Base-by-base conservation (phyloP, 1,140 invertebrate species). In the Diprion similis region DNA sequence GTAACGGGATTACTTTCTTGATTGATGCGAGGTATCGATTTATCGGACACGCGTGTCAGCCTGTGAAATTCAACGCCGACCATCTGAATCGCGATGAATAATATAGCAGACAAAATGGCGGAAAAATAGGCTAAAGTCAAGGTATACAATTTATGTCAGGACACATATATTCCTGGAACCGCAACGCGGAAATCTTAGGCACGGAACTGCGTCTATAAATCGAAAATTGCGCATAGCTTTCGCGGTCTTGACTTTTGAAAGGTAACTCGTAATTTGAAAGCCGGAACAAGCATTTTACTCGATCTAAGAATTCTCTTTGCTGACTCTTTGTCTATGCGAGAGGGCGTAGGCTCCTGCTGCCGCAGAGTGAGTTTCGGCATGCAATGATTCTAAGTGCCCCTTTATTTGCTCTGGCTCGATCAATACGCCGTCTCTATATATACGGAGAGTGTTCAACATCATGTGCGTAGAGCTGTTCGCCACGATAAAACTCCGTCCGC, bases 351-450 rank as follows among this genome's bases (percentile, higher is more conserved):
- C 19, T 37, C 24, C 24, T 17, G 11, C 68, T 13, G 45, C 46
- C 37, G 37, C 37, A 45, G 69, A 48, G 37, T 70, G 46, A 70
- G 18, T 70, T 70, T 70, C 37, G 46, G 69, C 69, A 70, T 48
- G 69, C 69, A 48, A 70, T 70, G 69, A 70, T 70, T 48, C 69
- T 46, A 70, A 70, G 69, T 70, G 69, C 69, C 46, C 19, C 69
- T 70, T 70, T 68, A 68, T 68, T 45, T 70, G 46, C 69, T 70
- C 46, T 70, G 17, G 17, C 46, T 46, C 69, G 19, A 47, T 47
- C 69, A 46, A 70, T 70, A 37, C 69, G 24, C 46, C 19, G 11
- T 10, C 46, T 48, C 18, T 24, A 15, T 59, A 59, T 59, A 13
- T 17, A 37, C 24, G 24, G 24, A 17, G 51, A 59, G 51, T 59